These are phyloP conservation scores for Brachyptera risi DNA, from an alignment of 2,888 invertebrate genomes.

Conservation along the genomic window DNA sequence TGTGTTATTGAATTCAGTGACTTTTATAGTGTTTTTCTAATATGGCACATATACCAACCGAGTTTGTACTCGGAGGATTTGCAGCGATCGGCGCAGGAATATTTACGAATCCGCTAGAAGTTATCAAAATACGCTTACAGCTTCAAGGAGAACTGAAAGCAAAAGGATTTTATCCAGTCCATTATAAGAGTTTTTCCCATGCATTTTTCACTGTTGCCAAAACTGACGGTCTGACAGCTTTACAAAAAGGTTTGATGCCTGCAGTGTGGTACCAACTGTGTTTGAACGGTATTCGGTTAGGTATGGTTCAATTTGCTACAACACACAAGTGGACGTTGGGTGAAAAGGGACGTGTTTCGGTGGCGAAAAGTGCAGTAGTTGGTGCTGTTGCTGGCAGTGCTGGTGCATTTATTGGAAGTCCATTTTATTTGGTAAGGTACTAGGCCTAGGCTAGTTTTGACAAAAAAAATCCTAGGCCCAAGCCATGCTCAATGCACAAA, in stretches of 20 bases:
- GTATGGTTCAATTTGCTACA: too few species aligned
- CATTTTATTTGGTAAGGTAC: slow-evolving; percentile 77
- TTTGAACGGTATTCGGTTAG: slow-evolving; percentile 79
- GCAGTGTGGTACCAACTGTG: slow-evolving; percentile 84
- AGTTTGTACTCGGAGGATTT: slow-evolving; percentile 70
- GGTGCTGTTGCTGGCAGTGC: slow-evolving; percentile 75
- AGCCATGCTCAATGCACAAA: too few species aligned
- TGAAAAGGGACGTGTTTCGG: too few species aligned
- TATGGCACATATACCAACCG: too few species aligned
- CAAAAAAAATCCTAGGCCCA: too few species aligned
- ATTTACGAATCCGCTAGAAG: slow-evolving; percentile 87
- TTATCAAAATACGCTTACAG: too few species aligned
- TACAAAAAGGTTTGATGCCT: slow-evolving; percentile 78
- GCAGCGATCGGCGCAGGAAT: slow-evolving; percentile 78
- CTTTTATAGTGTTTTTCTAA: too few species aligned
- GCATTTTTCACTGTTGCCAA: slow-evolving; percentile 72
- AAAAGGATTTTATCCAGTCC: slow-evolving; percentile 65
- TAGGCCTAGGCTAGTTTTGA: too few species aligned
- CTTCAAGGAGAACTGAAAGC: slow-evolving; percentile 81
- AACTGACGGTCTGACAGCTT: slow-evolving; percentile 72
- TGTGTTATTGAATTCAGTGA: too few species aligned
- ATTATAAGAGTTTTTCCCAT: slow-evolving; percentile 73
- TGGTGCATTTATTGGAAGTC: slow-evolving; percentile 77
- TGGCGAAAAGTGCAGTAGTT: slow-evolving; percentile 60
- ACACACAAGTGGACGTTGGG: too few species aligned